These are phyloP conservation scores for Octomys mimax DNA, from an alignment of 2,797 vertebrate genomes.

Conservation along the genomic window DNA sequence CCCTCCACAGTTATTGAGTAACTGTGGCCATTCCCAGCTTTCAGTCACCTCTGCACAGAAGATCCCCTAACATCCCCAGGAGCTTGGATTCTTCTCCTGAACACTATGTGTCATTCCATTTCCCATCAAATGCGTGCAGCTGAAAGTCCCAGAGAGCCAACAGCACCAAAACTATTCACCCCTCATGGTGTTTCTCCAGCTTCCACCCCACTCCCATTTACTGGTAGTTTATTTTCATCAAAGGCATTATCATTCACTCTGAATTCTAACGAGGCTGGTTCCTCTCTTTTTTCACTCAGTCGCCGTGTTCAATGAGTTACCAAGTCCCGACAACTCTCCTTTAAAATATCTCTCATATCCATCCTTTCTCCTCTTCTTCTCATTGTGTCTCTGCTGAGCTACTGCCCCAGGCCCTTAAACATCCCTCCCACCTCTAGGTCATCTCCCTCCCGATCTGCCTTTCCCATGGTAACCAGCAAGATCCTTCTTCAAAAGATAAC, in stretches of 20 bases:
- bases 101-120: neutral
- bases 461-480: neutral
- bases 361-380: neutral
- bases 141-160: neutral
- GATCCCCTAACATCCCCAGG: neutral
- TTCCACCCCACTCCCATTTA: rapidly evolving
- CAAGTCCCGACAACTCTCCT: neutral
- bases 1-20: neutral
- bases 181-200: neutral
- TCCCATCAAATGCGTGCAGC: neutral
- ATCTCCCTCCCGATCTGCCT: neutral
- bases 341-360: neutral
- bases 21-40: neutral
- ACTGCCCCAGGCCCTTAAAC: neutral
- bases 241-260: neutral
- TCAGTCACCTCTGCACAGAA: neutral
- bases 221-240: neutral
- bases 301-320: neutral
- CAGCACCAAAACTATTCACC: neutral
- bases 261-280: neutral
- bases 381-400: slow-evolving; percentile 6
- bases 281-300: neutral
- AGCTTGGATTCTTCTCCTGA: neutral
- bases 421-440: neutral
- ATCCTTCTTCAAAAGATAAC: slow-evolving; percentile 27